phyloP scores from a whole-genome alignment of 2,888 invertebrate species.

The Balanococcus diminutus region DNA sequence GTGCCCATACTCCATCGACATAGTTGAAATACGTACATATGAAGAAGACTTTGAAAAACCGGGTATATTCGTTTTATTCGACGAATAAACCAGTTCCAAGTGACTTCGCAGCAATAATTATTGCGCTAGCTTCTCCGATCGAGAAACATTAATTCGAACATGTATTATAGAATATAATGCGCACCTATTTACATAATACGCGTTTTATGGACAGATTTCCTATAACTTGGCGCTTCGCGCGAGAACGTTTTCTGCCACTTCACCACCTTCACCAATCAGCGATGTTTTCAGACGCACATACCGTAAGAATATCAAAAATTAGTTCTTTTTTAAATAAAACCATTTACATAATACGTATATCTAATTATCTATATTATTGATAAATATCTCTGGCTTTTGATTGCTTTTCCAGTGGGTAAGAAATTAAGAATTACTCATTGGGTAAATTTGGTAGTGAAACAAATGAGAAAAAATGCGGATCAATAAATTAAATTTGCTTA shows the following conservation, averaged over 20 bases:
- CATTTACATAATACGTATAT: neutral
- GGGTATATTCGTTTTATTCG: neutral
- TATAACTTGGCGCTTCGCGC: neutral
- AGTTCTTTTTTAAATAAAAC: neutral
- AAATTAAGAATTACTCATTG: too few species aligned
- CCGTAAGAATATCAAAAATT: neutral
- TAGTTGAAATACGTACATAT: neutral
- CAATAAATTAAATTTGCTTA: too few species aligned
- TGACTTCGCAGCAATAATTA: neutral
- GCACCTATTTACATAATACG: constrained; percentile 6
- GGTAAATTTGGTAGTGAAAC: too few species aligned
- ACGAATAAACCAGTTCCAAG: neutral
- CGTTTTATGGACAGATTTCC: neutral
- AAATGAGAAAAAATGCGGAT: too few species aligned
- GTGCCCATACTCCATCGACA: neutral
- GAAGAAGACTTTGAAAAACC: neutral
- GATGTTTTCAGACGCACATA: neutral
- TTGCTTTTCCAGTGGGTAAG: too few species aligned
- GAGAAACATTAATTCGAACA: constrained; percentile 7
- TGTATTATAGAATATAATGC: constrained; percentile 20
- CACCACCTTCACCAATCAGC: neutral
- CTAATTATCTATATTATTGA: too few species aligned
- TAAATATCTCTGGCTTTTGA: too few species aligned
- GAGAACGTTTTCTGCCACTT: neutral
- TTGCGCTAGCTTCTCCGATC: neutral